Evolutionary conservation across 2,888 invertebrate genomes (phyloP), one percentile per base, ranked within the genome.

Genomic region (Agrochola lychnidis): DNA sequence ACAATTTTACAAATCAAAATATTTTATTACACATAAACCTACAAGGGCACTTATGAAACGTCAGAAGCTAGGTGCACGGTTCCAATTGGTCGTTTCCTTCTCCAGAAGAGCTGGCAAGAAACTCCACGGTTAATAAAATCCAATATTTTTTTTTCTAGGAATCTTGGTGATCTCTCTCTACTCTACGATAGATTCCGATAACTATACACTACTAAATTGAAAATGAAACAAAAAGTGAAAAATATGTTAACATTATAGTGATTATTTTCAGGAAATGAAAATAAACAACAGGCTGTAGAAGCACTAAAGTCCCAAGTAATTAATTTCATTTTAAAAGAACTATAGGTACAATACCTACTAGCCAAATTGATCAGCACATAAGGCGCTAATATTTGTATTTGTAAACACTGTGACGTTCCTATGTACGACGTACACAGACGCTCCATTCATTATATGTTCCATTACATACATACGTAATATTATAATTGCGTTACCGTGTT

Each of bases 401-500:
- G 61, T 10, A n/a, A 57, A 77, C 42, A 70, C 36, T 19, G 22
- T 53, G 45, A 45, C 57, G 78, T 53, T n/a, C 7, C 9, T 51
- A 19, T 30, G 51, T 36, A 48, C 57, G 22, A 36, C 22, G 30
- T 16, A 30, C 12, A n/a, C 42, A 59, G 14, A 22, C n/a, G 25
- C 40, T 48, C 25, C 57, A 51, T 66, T 70, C 36, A 67, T 63
- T 36, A 61, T 45, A 9, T 66, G 57, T 36, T 42, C 48, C 62
- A 63, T 75, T 57, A 67, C 42, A 57, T 40, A 51, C 45, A 4
- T 62, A 67, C 57, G 14, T 70, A 62, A 66, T 48, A 79, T 79
- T 48, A 79, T 79, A 67, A 79, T 68, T 25, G 30, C 64, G 59
- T 63, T 69, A 62, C 64, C 64, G 56, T 84, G 70, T 79, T 56